Evolutionary conservation across 2,797 vertebrate species (phyloP), one percentile per base, ranked within the genome.

Genomic region (Nannoperca australis): DNA sequence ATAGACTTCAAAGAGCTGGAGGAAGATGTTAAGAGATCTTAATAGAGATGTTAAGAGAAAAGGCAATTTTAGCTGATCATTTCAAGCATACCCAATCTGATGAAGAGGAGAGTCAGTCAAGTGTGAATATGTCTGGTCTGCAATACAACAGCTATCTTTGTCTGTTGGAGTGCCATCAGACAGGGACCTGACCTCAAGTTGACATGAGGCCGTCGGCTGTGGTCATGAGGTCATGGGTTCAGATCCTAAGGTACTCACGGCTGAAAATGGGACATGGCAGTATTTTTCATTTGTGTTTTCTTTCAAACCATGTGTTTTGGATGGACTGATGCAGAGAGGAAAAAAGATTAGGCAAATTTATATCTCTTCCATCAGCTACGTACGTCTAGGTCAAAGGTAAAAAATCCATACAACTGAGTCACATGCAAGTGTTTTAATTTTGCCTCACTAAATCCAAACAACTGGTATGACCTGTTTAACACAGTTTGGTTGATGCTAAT

Each of bases 91-190:
- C 91, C 87, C 90, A 84, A 86, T 94, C 90, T 94, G 92, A 93
- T 90, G 93, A 88, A 88, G 89, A 93, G 81, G 84, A 92, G 91
- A 90, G 85, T 85, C 93, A 93, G 87, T 89, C 91, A 87, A 87
- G 91, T 92, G 93, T 93, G 91, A 92, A 90, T 90, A 88, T 14
- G 91, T 90, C 89, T 91, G 70, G 53, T 83, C 87, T 85, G 59
- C 82, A 85, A 90, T 60, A 95, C 94, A 96, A 95, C 92, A 94
- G 92, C 88, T 87, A 78, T 84, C 93, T 91, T 95, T 96, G 95
- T 95, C 79, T 91, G 65, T 32, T 71, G 56, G 45, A 78, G 77
- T 70, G 78, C 75, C 81, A 79, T 91, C 73, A 88, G 87, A 87
- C 81, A 18, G 83, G 50, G 78, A 82, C 71, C 85, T 84, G 88